phyloP scores from a whole-genome alignment of 2,113 vertebrate genomes.

The Indicator indicator region DNA sequence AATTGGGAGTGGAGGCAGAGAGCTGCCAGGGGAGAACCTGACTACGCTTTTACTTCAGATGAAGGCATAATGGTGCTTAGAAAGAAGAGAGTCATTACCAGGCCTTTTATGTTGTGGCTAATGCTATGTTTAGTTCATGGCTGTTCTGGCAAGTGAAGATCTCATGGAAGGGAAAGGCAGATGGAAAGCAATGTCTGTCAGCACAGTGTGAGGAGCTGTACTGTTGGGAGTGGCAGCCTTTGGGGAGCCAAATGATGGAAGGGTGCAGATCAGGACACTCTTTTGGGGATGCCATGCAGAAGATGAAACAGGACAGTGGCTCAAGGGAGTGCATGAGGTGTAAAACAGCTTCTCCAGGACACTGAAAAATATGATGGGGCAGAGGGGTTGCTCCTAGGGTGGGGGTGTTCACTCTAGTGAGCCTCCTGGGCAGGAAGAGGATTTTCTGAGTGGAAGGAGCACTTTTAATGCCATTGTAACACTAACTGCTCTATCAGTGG shows the following conservation, averaged over 20 bases:
- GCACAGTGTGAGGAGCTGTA: background rate
- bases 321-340: background rate
- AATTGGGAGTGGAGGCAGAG: background rate
- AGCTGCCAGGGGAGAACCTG: background rate
- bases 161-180: background rate
- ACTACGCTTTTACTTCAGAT: background rate
- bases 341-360: background rate
- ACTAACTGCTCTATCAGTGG: background rate
- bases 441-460: background rate
- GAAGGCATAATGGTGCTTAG: background rate
- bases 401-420: background rate
- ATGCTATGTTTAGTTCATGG: background rate
- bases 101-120: background rate
- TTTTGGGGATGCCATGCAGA: background rate
- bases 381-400: background rate
- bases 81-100: background rate
- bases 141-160: accelerated
- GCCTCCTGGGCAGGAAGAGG: background rate
- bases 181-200: background rate
- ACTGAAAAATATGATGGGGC: background rate
- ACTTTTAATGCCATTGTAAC: background rate
- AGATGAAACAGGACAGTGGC: background rate
- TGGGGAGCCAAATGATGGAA: background rate
- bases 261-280: background rate
- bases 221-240: background rate